Percentiles rank a stretch among this genome's conserved stretches.
phyloP scores from a whole-genome alignment of 2,113 vertebrate genomes.

The Vidua macroura region DNA sequence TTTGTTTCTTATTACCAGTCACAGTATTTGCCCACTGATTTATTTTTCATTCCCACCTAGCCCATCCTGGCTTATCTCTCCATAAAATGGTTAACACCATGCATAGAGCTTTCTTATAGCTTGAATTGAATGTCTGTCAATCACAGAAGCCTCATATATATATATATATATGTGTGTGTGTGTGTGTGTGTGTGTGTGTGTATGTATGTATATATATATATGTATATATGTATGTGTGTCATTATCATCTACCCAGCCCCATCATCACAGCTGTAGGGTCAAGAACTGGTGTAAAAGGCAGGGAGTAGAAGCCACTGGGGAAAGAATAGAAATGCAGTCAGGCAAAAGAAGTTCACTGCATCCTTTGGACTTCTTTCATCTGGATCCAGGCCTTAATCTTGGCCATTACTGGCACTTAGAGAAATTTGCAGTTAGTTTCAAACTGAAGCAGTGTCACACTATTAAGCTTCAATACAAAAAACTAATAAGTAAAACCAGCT shows the following conservation, averaged over 20 bases:
- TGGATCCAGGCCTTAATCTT: not conserved
- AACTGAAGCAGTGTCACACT: not conserved
- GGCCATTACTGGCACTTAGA: not conserved
- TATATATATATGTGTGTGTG: too few species aligned
- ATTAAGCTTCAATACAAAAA: not conserved
- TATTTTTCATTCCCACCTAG: not conserved
- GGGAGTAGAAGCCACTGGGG: not conserved
- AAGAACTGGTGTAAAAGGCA: not conserved
- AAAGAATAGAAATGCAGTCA: not conserved
- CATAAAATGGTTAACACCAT: not conserved
- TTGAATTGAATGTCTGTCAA: not conserved
- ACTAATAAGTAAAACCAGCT: not conserved
- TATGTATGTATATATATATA: rapidly evolving
- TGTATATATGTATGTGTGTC: not conserved
- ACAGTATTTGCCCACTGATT: not conserved
- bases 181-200: not conserved
- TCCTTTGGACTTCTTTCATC: not conserved
- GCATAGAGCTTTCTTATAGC: not conserved
- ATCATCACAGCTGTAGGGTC: not conserved
- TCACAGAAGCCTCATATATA: not conserved
- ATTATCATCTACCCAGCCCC: not conserved
- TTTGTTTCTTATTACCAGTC: not conserved
- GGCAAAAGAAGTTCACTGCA: not conserved
- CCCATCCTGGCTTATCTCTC: not conserved
- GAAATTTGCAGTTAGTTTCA: not conserved